These are phyloP conservation scores for Thysanoteuthis rhombus DNA, from an alignment of 2,888 invertebrate species.

Conservation along the genomic window DNA sequence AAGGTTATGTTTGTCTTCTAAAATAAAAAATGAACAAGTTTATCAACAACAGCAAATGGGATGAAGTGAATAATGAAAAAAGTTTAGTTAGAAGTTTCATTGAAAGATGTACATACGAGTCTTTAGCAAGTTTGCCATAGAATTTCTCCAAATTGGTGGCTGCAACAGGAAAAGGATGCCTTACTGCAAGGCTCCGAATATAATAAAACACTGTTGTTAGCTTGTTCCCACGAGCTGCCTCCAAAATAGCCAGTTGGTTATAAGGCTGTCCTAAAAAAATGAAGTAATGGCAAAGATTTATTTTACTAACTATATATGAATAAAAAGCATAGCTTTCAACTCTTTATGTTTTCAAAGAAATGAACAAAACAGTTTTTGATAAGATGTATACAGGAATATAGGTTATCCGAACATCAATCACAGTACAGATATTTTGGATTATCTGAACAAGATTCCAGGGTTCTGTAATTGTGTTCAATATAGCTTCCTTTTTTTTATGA, in stretches of 20 bases:
- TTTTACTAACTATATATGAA: neutral
- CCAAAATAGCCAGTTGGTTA: conserved; percentile 84
- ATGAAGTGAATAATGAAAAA: too few species aligned
- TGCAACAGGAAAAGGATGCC: conserved; percentile 86
- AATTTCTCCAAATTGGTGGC: conserved; percentile 82
- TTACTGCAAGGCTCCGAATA: conserved; percentile 83
- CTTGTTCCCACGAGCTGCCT: conserved; percentile 82
- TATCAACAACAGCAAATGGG: too few species aligned
- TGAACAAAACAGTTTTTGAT: neutral
- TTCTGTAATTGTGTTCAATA: too few species aligned
- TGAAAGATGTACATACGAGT: conserved; percentile 56
- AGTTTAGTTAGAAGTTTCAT: neutral
- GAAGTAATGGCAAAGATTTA: neutral
- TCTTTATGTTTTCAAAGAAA: neutral
- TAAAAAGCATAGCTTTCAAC: neutral
- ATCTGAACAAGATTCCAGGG: too few species aligned
- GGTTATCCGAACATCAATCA: too few species aligned
- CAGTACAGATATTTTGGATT: neutral
- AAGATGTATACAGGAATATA: too few species aligned
- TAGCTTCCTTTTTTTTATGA: too few species aligned
- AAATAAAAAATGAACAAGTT: too few species aligned
- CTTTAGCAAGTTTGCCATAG: conserved; percentile 70
- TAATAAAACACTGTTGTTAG: conserved; percentile 87
- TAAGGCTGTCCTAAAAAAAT: conserved; percentile 82
- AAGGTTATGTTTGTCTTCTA: too few species aligned